A percentile compares a stretch with the other conserved stretches of the same genome.
Evolutionary conservation across 2,113 vertebrate species (phyloP).

Genomic region (Microtus ochrogaster): DNA sequence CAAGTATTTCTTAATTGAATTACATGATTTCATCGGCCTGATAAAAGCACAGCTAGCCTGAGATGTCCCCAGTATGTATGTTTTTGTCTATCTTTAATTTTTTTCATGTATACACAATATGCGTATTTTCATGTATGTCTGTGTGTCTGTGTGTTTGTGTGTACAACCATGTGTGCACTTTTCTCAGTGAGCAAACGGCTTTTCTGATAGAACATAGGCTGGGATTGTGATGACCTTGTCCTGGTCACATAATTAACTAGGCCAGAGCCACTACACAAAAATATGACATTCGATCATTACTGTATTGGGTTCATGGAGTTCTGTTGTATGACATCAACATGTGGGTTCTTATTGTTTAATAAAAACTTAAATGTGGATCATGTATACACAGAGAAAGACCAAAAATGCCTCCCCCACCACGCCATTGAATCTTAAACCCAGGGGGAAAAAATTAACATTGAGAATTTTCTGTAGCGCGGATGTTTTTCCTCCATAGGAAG

Average conservation of each 20-base stretch:
- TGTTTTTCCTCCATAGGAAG: slow-evolving; percentile 46
- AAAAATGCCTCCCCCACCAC: background rate
- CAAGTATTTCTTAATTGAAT: background rate
- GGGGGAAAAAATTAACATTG: background rate
- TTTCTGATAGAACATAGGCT: accelerated
- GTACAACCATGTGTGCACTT: too few relatives aligned
- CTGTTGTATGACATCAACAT: background rate
- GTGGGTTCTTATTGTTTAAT: background rate
- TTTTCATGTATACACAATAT: background rate
- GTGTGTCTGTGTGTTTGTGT: background rate
- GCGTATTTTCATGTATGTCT: background rate
- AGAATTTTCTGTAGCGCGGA: slow-evolving; percentile 39
- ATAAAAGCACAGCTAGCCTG: background rate
- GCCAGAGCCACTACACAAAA: background rate
- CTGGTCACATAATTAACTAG: accelerated
- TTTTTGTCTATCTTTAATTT: background rate
- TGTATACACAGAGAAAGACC: background rate
- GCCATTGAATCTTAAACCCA: too few relatives aligned
- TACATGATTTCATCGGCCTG: background rate
- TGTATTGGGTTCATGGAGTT: accelerated
- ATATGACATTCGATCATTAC: accelerated
- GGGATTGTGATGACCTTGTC: accelerated
- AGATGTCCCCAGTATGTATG: accelerated
- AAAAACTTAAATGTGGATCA: too few relatives aligned
- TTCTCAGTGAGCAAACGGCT: accelerated